Base-by-base conservation (phyloP, 2,888 invertebrate genomes). In the Griposia aprilina region DNA sequence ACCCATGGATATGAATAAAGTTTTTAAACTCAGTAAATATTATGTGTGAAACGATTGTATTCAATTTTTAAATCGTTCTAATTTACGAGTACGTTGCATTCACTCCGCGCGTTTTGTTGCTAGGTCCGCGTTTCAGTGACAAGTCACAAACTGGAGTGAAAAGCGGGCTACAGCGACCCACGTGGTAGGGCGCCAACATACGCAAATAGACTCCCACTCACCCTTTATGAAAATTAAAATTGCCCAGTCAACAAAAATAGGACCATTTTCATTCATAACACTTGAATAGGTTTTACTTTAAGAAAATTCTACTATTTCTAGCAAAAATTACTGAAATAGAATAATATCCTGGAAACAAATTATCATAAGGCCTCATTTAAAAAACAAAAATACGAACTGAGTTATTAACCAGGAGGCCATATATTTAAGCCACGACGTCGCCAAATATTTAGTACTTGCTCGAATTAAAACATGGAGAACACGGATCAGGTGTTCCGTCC, bases 361-460 rank as follows among this genome's bases (percentile, higher is more conserved):
- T 60, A 76, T 68, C 36, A 60, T 60, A 55, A 67, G 30, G 59
- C 62, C 55, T 70, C 73, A 50, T 65, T 74, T 52, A n/a, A 71
- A 60, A 45, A 74, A 73, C 45, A 67, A 69, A 82, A 83, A 73
- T 60, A 71, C 71, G 60, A 76, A 72, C 66, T 70, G 60, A 83
- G 70, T 80, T 74, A 80, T 81, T 78, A 59, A 60, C 52, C 48
- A 48, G 36, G 82, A 85, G 81, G 80, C 80, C 78, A 26, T 83
- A 74, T 74, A 76, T 77, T 79, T 78, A 59, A 69, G 69, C 65
- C 76, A 76, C 69, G 75, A 78, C 78, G 85, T 87, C 71, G 73
- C 76, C 77, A 74, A 83, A 78, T 74, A 83, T 87, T 88, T 80
- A 73, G 79, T 82, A 79, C 80, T 83, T 73, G 23, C 67, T 71